Conservation (phyloP, 2,113 vertebrate genomes). For the Ceyx melanurus region DNA sequence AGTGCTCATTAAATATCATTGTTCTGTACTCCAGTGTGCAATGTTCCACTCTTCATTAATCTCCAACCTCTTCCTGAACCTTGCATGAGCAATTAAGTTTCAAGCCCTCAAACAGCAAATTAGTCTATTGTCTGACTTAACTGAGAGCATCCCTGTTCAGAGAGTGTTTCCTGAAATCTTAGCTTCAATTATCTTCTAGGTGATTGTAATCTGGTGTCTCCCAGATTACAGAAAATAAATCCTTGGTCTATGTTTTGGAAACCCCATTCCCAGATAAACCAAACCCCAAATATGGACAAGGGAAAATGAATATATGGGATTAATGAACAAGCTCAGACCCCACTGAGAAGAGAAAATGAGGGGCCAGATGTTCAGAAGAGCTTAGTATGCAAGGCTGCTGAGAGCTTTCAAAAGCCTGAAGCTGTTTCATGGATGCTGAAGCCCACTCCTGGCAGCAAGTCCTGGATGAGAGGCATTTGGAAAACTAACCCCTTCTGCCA, state of each 20-base stretch:
- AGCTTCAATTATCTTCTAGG: not conserved
- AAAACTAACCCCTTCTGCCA: not conserved
- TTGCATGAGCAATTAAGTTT: constrained; percentile 27
- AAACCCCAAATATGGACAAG: not conserved
- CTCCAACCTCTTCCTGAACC: constrained; percentile 6
- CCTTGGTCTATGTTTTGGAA: not conserved
- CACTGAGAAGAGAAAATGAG: not conserved
- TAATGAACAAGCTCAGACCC: not conserved
- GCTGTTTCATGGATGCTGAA: not conserved
- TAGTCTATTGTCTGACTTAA: constrained; percentile 25
- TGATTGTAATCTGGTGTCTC: not conserved
- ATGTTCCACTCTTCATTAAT: constrained; percentile 36
- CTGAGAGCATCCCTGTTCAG: not conserved
- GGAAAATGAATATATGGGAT: not conserved
- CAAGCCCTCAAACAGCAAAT: constrained; percentile 41
- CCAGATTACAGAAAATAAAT: not conserved
- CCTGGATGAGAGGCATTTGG: not conserved
- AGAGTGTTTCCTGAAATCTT: constrained; percentile 6
- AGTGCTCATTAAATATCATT: constrained; percentile 52
- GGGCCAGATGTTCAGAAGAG: not conserved
- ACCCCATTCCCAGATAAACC: not conserved
- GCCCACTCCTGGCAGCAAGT: not conserved
- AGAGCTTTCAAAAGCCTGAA: not conserved
- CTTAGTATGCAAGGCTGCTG: not conserved
- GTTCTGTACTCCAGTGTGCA: constrained; percentile 5